Conservation (phyloP, 2,888 invertebrate genomes). For the Eristalinus aeneus region DNA sequence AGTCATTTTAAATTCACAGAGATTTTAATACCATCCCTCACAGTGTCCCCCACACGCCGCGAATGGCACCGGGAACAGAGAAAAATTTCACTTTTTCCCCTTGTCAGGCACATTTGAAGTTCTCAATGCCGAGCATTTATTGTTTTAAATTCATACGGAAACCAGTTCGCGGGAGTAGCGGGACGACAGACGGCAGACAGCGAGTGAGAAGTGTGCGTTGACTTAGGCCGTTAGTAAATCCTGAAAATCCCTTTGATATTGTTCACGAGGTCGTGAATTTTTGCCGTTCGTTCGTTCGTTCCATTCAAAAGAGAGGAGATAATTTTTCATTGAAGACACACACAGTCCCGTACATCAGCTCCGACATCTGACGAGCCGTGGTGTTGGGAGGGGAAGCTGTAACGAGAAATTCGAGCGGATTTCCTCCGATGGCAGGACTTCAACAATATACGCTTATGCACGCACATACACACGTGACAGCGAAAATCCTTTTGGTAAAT, state of each 20-base stretch:
- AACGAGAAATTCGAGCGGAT: conserved; percentile 7
- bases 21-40: conserved; percentile 3
- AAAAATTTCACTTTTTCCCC: conserved; percentile 1
- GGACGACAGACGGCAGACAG: not conserved
- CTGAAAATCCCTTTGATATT: conserved; percentile 37
- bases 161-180: not conserved
- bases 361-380: not conserved
- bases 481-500: conserved; percentile 39
- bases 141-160: not conserved
- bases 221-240: conserved; percentile 13
- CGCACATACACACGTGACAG: conserved; percentile 12
- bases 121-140: conserved; percentile 2
- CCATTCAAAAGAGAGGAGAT: not conserved
- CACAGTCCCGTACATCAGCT: not conserved
- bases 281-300: conserved; percentile 1
- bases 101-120: conserved; percentile 12
- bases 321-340: conserved; percentile 9
- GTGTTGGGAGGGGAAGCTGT: not conserved
- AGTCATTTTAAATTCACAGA: not conserved
- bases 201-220: not conserved
- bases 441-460: not conserved
- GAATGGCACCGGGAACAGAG: not conserved
- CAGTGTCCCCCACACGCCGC: not conserved
- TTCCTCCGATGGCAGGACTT: not conserved
- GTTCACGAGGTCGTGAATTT: conserved; percentile 46